Evolutionary conservation across 2,888 invertebrate genomes (phyloP), one percentile per base, ranked within the genome.

Genomic region (Drosophila kambysellisi): DNA sequence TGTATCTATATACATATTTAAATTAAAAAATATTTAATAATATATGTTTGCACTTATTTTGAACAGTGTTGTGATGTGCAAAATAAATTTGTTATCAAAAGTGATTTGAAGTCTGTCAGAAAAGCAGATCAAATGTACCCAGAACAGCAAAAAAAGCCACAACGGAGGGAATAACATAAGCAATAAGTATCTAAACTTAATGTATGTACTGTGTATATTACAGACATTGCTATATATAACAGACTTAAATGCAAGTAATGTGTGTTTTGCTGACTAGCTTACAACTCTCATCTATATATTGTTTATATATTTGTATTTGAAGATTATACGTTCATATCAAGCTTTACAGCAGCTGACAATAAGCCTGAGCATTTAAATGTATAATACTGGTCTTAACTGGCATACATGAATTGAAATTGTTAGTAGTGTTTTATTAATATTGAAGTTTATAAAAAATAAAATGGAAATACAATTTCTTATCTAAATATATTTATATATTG

Each of bases 401-500:
- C 2, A 12, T 46, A 46, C 7, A 25, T 46, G 46, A 46, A 25
- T 25, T 46, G 20, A 15, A 15, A 46, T 46, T 46, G 7, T 25
- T 46, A 4, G 25, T 25, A 4, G 8, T 0, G 15, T 46, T 15
- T 8, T 46, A 29, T 50, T 15, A n/a, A 41, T 15, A 43, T 30
- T 15, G n/a, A 6, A 25, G 9, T 29, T 7, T n/a, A 46, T 37
- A 17, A 6, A 11, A 56, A 30, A 39, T n/a, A 39, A 25, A 46
- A 25, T 8, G 15, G 25, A 29, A n/a, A 39, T 9, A 43, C 15
- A 41, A n/a, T 8, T 41, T 12, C 12, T 15, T 29, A 32, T 30
- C 37, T 29, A 50, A 15, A 30, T 50, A 12, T 57, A 48, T 54
- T 17, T 37, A 56, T 58, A 41, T 54, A 51, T 70, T 53, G 48